Evolutionary conservation across 1,140 invertebrate genomes (phyloP).

Genomic region (Plectrocnemia conspersa): DNA sequence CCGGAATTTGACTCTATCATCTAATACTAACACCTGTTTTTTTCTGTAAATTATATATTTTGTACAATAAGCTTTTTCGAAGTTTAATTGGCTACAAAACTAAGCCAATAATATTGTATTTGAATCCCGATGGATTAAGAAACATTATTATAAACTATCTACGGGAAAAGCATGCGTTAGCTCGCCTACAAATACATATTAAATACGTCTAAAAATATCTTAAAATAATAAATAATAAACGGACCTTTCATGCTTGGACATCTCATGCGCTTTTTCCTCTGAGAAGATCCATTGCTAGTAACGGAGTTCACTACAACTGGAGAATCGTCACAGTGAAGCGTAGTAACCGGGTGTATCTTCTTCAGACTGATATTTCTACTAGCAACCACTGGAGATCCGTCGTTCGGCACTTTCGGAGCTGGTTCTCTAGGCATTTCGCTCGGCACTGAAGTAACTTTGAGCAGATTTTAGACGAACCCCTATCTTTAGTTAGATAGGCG

Average conservation of each 20-base stretch:
- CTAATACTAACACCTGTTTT: too few relatives aligned
- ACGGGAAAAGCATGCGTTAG: too few relatives aligned
- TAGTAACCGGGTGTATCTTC: conserved; percentile 25
- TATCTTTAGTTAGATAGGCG: conserved; percentile 47
- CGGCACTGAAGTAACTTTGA: conserved; percentile 47
- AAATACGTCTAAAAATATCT: too few relatives aligned
- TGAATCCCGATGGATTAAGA: too few relatives aligned
- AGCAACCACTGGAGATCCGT: conserved; percentile 18
- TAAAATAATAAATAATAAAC: too few relatives aligned
- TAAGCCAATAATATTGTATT: too few relatives aligned
- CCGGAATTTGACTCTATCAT: too few relatives aligned
- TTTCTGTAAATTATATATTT: too few relatives aligned
- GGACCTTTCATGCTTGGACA: conserved; percentile 30
- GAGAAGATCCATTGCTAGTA: background rate
- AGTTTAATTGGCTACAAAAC: too few relatives aligned
- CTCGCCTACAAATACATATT: too few relatives aligned
- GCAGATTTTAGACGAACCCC: conserved; percentile 34
- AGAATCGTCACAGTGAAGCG: conserved; percentile 25
- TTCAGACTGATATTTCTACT: background rate
- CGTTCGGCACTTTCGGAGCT: conserved; percentile 20
- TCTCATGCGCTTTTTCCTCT: conserved; percentile 26
- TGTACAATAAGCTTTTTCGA: too few relatives aligned
- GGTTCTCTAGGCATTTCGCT: conserved; percentile 47
- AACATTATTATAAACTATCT: too few relatives aligned
- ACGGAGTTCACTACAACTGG: background rate